phyloP scores from a whole-genome alignment of 2,888 invertebrate genomes.

The Lymantria monacha region DNA sequence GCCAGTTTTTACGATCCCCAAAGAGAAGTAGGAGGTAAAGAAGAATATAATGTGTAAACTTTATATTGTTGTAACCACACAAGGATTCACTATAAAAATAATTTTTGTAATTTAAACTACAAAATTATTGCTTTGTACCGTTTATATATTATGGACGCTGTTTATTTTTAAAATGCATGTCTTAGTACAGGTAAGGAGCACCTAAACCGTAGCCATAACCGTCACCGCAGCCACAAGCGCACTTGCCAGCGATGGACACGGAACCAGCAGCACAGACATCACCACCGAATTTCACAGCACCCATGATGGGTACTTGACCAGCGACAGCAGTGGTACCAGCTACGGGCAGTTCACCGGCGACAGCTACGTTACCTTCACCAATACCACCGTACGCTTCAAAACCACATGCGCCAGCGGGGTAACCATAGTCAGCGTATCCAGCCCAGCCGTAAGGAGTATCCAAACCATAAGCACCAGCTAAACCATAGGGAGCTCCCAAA shows the following conservation, averaged over 20 bases:
- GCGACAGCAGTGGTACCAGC: slow-evolving; percentile 5
- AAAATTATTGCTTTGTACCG: no score
- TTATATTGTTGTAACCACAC: no score
- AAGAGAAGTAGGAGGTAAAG: no score
- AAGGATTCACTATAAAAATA: no score
- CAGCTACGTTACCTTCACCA: slow-evolving; percentile 8
- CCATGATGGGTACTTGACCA: not conserved
- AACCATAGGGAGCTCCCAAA: slow-evolving; percentile 1
- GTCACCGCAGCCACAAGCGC: slow-evolving; percentile 39
- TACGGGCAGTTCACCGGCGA: slow-evolving; percentile 6
- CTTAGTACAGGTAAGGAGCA: not conserved
- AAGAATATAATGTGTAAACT: no score
- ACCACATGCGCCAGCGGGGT: not conserved
- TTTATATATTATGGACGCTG: no score
- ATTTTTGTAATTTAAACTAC: no score
- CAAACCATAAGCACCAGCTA: not conserved
- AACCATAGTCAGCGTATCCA: not conserved
- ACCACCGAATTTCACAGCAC: slow-evolving; percentile 31
- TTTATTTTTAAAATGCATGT: not conserved
- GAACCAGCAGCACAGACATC: slow-evolving; percentile 34
- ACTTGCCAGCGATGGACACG: slow-evolving; percentile 30
- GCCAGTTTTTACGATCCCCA: no score
- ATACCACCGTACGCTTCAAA: slow-evolving; percentile 5
- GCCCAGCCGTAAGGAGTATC: slow-evolving; percentile 6
- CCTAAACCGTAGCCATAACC: not conserved